A percentile compares a stretch with the other conserved stretches of the same genome.
phyloP scores from a whole-genome alignment of 2,113 vertebrate species.

The Chunga burmeisteri region DNA sequence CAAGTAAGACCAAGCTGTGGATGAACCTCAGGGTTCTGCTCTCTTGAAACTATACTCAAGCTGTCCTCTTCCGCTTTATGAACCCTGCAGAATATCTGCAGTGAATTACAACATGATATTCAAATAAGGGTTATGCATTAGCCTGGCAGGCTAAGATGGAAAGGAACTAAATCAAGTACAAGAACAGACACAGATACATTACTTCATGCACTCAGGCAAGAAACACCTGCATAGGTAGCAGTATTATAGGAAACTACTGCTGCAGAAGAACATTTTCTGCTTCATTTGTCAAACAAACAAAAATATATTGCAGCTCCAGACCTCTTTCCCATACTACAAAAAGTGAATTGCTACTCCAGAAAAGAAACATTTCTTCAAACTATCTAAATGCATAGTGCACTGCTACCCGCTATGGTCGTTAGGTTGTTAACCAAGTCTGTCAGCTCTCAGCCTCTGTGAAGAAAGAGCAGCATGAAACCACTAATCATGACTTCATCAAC shows the following conservation, averaged over 20 bases:
- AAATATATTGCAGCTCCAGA: background rate
- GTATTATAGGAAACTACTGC: background rate
- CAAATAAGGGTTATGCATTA: background rate
- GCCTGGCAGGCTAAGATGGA: background rate
- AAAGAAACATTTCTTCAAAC: background rate
- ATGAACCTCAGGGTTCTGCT: background rate
- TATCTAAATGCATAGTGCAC: background rate
- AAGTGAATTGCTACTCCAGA: background rate
- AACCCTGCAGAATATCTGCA: background rate
- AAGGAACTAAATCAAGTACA: background rate
- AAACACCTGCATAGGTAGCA: background rate
- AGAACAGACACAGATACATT: background rate
- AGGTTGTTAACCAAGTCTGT: background rate
- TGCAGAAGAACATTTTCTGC: background rate
- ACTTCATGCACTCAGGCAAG: background rate
- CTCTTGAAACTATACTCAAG: background rate
- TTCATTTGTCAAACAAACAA: conserved; percentile 12
- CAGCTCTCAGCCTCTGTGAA: background rate
- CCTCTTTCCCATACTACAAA: background rate
- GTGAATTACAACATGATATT: background rate
- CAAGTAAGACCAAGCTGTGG: background rate
- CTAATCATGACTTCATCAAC: background rate
- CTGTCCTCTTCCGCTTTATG: background rate
- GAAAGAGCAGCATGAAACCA: background rate
- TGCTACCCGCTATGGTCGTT: background rate